A percentile compares a stretch with the other conserved stretches of the same genome.
These are phyloP conservation scores for Patiria miniata DNA, from an alignment of 35 echinoderm and acorn worm species.

Conservation along the genomic window DNA sequence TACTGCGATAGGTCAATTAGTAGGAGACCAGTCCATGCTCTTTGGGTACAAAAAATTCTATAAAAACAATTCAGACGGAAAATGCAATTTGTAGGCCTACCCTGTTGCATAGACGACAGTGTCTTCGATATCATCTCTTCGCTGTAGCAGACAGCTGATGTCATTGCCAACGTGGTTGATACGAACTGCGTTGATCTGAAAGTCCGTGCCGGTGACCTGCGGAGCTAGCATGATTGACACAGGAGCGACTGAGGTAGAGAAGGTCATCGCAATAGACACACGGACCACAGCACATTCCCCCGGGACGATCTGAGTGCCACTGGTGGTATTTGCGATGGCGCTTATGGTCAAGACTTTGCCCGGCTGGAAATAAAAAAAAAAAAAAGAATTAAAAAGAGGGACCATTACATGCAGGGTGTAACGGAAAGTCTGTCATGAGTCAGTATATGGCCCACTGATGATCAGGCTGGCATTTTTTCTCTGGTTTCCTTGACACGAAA, in stretches of 20 bases:
- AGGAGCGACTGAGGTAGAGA: neutral
- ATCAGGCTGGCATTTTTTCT: too few relatives aligned
- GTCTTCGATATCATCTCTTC: neutral
- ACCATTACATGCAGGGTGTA: too few relatives aligned
- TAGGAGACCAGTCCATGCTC: too few relatives aligned
- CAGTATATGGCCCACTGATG: too few relatives aligned
- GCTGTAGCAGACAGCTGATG: conserved; percentile 1
- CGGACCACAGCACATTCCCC: neutral
- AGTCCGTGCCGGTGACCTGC: neutral
- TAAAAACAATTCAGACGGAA: too few relatives aligned
- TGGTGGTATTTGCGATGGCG: neutral
- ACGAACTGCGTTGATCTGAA: neutral
- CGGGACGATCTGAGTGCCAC: neutral
- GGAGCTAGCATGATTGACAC: neutral
- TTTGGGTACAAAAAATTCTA: too few relatives aligned
- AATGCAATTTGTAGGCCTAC: neutral
- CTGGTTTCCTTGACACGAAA: too few relatives aligned
- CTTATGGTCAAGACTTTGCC: neutral
- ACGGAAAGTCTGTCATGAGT: too few relatives aligned
- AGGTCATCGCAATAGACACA: neutral
- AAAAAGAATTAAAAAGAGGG: too few relatives aligned
- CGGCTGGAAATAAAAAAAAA: neutral
- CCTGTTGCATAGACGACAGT: neutral
- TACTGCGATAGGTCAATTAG: too few relatives aligned
- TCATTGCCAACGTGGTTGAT: neutral